A percentile compares a stretch with the other conserved stretches of the same genome.
phyloP scores from a whole-genome alignment of 2,888 invertebrate genomes.

The Gryllus longicercus region DNA sequence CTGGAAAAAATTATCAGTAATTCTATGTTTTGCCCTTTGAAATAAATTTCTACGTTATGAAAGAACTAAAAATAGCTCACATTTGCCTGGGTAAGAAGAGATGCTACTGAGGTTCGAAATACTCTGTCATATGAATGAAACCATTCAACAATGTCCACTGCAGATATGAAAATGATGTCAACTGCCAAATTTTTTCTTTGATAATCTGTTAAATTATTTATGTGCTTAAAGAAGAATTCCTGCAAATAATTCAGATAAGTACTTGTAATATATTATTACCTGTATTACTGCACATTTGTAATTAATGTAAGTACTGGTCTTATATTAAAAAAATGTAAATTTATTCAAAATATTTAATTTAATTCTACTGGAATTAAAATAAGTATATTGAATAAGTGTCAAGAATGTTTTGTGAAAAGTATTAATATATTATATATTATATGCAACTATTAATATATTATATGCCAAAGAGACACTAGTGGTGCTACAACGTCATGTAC shows the following conservation, averaged over 20 bases:
- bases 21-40: background rate
- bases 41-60: background rate
- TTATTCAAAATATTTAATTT: too few species aligned
- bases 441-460: too few species aligned
- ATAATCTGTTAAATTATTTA: background rate
- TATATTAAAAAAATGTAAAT: too few species aligned
- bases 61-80: background rate
- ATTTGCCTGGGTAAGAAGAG: background rate
- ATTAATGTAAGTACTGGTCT: too few species aligned
- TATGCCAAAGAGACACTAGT: too few species aligned
- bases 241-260: background rate
- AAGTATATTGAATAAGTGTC: too few species aligned
- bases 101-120: background rate
- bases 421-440: too few species aligned
- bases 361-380: too few species aligned
- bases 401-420: too few species aligned
- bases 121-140: background rate
- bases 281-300: too few species aligned
- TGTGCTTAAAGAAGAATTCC: conserved; percentile 6
- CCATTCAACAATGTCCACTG: background rate
- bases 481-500: too few species aligned
- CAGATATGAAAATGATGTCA: background rate
- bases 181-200: background rate
- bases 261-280: too few species aligned
- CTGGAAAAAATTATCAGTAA: background rate